These are phyloP conservation scores for Actinia tenebrosa DNA, from an alignment of 64 coral and sea anemone species.

Conservation along the genomic window DNA sequence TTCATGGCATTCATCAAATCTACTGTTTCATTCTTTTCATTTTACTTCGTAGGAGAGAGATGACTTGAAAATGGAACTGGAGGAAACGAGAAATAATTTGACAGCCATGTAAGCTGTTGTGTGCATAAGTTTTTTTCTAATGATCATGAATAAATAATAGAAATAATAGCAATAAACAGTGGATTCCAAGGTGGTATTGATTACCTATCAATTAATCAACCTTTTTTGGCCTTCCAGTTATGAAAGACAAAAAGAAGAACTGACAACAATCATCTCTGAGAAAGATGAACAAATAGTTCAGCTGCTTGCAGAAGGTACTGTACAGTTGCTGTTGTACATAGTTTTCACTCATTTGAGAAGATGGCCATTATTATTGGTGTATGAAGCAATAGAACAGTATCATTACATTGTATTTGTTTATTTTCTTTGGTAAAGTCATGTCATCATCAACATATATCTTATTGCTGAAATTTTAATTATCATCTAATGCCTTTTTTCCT, in stretches of 20 bases:
- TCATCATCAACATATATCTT: too few species aligned
- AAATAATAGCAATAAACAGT: too few species aligned
- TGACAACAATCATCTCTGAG: conserved; percentile 55
- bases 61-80: conserved; percentile 57
- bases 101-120: conserved; percentile 53
- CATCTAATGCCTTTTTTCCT: too few species aligned
- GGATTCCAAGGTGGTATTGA: background rate
- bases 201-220: background rate
- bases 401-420: too few species aligned
- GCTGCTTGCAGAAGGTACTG: conserved; percentile 85
- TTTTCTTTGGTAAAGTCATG: too few species aligned
- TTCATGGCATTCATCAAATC: too few species aligned
- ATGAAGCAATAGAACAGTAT: too few species aligned
- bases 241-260: conserved; percentile 81
- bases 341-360: too few species aligned
- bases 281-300: conserved; percentile 96
- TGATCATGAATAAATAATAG: background rate
- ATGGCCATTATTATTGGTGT: too few species aligned
- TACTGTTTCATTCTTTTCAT: too few species aligned
- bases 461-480: too few species aligned
- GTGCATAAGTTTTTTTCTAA: background rate
- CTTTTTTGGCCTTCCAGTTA: conserved; percentile 35
- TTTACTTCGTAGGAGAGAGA: conserved; percentile 71
- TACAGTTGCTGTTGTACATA: too few species aligned
- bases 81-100: conserved; percentile 66